Evolutionary conservation across 2,797 vertebrate genomes (phyloP), one percentile per base, ranked within the genome.

Genomic region (Acipenser transmontanus): DNA sequence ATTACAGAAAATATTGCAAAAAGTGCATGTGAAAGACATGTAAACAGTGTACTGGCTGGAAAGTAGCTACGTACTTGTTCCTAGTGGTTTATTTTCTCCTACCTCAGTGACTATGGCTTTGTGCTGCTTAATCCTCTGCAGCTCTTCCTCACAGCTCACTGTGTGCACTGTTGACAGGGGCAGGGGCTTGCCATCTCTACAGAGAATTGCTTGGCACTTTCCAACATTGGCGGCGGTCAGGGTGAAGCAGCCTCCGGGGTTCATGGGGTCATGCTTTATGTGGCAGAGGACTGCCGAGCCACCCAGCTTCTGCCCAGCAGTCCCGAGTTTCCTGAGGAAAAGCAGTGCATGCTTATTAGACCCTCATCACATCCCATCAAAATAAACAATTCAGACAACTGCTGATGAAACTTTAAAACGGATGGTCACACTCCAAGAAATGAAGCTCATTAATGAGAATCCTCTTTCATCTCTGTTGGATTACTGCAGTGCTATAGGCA

Each of bases 41-140:
- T 34, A 34, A 34, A 3, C 34, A 34, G 34, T 34, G 34, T 34
- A 34, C 34, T 4, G 34, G 3, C 34, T 34, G 34, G 34, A 34
- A 34, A 34, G 34, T 34, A 4, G 34, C 3, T 4, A 34, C 34
- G 4, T 34, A 34, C 34, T 34, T 34, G 34, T 34, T 34, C 34
- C 52, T n/a, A 54, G 52, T 9, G 52, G 9, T 54, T 54, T n/a
- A 54, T 9, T 62, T 1, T 65, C 1, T 59, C 80, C 85, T 80
- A 98, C 96, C 94, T 98, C 96, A 0, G 96, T 99, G 80, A 99
- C 76, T 69, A 99, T 98, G 66, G 95, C 95, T 74, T 95, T 94
- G 77, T 98, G 92, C 78, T 92, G 93, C 66, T 93, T 91, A 72
- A 98, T 86, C 65, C 97, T 88, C 72, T 80, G 88, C 71, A 94